Evolutionary conservation across 1,140 invertebrate species (phyloP), one percentile per base, ranked within the genome.

Genomic region (Lutraria rhynchaena): DNA sequence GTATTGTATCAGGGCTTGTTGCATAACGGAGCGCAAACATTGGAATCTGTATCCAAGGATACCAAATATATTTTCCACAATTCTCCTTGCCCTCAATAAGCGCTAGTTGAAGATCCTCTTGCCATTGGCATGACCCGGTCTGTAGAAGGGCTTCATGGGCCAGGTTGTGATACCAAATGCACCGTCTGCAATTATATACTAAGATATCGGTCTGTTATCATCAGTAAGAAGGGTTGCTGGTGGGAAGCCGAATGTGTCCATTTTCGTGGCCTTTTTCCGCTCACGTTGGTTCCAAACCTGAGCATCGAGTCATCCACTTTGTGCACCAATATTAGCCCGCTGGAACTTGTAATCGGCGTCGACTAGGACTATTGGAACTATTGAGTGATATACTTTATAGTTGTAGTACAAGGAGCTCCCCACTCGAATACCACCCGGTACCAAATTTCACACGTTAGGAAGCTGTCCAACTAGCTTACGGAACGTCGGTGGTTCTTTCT

Each of bases 31-130:
- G n/a, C 7, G 51, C 7, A 55, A 5, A 55, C 7, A n/a, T 7
- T n/a, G 7, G 51, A 55, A 55, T 17, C 51, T 17, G n/a, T 7
- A 9, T 7, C 17, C 7, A 7, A 9, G n/a, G 5, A 55, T 55
- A 55, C 51, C 51, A 55, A 55, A 55, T 11, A n/a, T n/a, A 55
- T n/a, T 91, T 84, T 91, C 91, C 15, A 88, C 85, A n/a, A 86
- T 82, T 60, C 87, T 73, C 37, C 91, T 49, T 11, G 89, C 90
- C 44, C 87, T 76, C 27, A 84, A 88, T 11, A 92, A 82, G 73
- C 92, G 80, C 81, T 93, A 94, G 84, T 94, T 61, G 73, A 55
- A 55, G 9, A 55, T n/a, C n/a, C 51, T 55, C 51, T 55, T n/a
- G 19, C 4, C 9, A 55, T 11, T 7, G 51, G 7, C n/a, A n/a